These are phyloP conservation scores for Pissodes strobi DNA, from an alignment of 1,140 invertebrate genomes.

Conservation along the genomic window DNA sequence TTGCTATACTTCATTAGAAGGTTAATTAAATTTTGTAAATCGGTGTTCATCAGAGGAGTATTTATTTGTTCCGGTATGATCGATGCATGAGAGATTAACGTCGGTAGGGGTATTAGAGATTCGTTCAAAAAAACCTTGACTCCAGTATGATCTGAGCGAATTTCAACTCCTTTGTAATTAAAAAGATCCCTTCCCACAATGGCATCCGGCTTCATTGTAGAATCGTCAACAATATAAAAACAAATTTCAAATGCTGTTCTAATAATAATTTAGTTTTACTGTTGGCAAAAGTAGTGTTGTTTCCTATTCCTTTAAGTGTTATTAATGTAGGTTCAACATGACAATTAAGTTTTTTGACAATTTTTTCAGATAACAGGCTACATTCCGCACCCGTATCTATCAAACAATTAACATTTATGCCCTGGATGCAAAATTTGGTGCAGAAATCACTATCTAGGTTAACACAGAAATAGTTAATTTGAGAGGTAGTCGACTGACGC, in stretches of 20 bases:
- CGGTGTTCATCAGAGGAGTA: too few species aligned
- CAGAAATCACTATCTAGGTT: slow-evolving; percentile 13
- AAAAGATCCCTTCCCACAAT: neutral
- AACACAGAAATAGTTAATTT: slow-evolving; percentile 12
- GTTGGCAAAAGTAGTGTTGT: neutral
- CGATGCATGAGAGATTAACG: too few species aligned
- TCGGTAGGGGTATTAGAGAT: too few species aligned
- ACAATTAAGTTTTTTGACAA: too few species aligned
- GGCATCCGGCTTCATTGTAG: neutral
- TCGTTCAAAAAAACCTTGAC: neutral
- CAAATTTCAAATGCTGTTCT: too few species aligned
- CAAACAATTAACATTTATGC: slow-evolving; percentile 1
- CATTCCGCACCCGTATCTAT: slow-evolving; percentile 18
- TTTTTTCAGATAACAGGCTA: slow-evolving; percentile 1
- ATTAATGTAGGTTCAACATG: neutral
- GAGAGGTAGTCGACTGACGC: neutral
- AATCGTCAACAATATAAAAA: too few species aligned
- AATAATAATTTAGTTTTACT: neutral
- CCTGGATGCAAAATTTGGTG: slow-evolving; percentile 1
- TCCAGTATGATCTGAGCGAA: neutral
- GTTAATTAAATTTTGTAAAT: too few species aligned
- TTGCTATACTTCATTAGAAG: neutral
- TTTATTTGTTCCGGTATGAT: too few species aligned
- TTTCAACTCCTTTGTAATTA: neutral
- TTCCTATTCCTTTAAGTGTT: neutral